A percentile compares a stretch with the other conserved stretches of the same genome.
phyloP scores from a whole-genome alignment of 2,797 vertebrate species.

The Micropoecilia bifurca region DNA sequence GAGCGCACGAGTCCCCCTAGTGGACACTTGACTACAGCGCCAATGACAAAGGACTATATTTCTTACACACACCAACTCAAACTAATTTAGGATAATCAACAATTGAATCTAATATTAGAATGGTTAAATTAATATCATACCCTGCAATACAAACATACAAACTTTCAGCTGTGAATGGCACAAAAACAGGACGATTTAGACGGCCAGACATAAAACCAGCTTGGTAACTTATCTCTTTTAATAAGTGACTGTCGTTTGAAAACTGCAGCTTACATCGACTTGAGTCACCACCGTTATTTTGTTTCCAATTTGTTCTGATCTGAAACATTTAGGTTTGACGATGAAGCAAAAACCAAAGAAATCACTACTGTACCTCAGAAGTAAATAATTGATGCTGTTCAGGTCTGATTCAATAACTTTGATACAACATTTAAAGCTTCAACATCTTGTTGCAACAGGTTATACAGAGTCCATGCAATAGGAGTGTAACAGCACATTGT shows the following conservation, averaged over 20 bases:
- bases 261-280: not conserved
- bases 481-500: not conserved
- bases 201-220: not conserved
- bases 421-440: constrained; percentile 7
- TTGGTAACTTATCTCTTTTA: not conserved
- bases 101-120: too few species aligned
- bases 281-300: not conserved
- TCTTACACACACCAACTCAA: too few species aligned
- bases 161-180: not conserved
- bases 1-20: too few species aligned
- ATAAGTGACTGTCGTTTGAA: not conserved
- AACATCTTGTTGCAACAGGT: not conserved
- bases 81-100: too few species aligned
- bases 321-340: not conserved
- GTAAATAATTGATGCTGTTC: not conserved
- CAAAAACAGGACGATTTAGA: not conserved
- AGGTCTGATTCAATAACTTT: constrained; percentile 1
- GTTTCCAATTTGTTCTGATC: not conserved
- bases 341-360: not conserved
- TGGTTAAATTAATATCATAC: too few species aligned
- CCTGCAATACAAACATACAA: too few species aligned
- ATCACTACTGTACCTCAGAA: not conserved
- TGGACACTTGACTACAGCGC: too few species aligned
- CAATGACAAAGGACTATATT: too few species aligned
- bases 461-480: not conserved